These are phyloP conservation scores for Dastarcus helophoroides DNA, from an alignment of 2,888 invertebrate species.

Conservation along the genomic window DNA sequence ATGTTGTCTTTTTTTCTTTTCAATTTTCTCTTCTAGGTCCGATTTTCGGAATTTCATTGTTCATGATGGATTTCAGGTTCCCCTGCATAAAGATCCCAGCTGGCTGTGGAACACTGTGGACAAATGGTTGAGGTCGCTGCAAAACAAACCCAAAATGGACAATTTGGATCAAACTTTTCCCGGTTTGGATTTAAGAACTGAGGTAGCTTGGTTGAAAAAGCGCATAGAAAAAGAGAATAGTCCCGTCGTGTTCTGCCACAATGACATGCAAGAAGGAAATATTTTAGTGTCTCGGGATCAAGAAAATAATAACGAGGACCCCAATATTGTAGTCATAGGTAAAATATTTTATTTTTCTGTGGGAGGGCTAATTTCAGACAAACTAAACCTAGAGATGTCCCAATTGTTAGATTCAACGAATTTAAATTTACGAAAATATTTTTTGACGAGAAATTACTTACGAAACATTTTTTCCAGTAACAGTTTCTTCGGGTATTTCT, in stretches of 20 bases:
- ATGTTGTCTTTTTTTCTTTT: conserved; percentile 13
- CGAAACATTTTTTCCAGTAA: no score
- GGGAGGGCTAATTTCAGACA: no score
- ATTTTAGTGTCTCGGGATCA: conserved; percentile 45
- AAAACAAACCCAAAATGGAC: conserved; percentile 34
- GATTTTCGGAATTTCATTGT: neutral
- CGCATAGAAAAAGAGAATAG: conserved; percentile 48
- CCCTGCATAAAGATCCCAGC: conserved; percentile 88
- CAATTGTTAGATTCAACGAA: no score
- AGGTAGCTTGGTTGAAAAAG: conserved; percentile 59
- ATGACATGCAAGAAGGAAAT: conserved; percentile 87
- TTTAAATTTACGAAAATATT: no score
- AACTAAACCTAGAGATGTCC: no score
- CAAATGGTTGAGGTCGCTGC: conserved; percentile 57
- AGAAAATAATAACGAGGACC: conserved; percentile 22
- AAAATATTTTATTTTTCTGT: no score
- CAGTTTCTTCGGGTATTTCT: no score
- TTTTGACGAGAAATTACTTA: no score
- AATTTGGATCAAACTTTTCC: conserved; percentile 28
- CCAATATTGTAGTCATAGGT: conserved; percentile 34
- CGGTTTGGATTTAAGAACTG: conserved; percentile 47
- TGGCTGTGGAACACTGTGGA: conserved; percentile 90
- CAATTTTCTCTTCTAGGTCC: conserved; percentile 3
- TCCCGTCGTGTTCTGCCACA: conserved; percentile 88
- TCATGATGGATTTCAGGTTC: conserved; percentile 42